phyloP scores from a whole-genome alignment of 2,797 vertebrate species.

The Lophius americanus region DNA sequence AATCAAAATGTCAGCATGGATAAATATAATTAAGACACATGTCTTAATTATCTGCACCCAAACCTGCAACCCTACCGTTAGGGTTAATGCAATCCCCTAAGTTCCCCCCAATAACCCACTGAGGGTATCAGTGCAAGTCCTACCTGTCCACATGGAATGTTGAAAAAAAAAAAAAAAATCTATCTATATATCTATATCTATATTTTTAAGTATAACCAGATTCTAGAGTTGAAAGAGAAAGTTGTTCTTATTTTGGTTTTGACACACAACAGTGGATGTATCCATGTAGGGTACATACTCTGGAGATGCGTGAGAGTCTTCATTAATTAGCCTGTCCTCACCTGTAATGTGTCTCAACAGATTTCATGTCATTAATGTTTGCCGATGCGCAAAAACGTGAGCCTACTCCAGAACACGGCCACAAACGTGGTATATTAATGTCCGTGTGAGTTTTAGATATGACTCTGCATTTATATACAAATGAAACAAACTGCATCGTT shows the following conservation, averaged over 20 bases:
- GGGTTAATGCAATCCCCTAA: no score
- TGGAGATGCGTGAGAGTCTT: conserved; percentile 8
- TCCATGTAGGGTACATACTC: neutral
- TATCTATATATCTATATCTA: no score
- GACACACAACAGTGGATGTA: neutral
- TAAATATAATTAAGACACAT: no score
- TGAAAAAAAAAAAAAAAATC: no score
- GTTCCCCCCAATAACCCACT: no score
- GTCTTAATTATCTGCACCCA: no score
- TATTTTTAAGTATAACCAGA: no score
- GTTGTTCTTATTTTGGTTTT: neutral
- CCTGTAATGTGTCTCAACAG: neutral
- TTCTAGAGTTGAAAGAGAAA: neutral
- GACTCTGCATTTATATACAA: neutral
- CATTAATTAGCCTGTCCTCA: conserved; percentile 14
- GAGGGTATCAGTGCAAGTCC: no score
- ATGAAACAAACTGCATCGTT: neutral
- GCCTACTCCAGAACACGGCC: neutral
- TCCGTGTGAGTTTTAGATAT: neutral
- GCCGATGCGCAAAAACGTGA: conserved; percentile 7
- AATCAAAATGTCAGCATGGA: no score
- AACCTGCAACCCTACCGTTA: no score
- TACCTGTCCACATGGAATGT: no score
- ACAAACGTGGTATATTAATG: neutral
- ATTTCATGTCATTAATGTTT: conserved; percentile 13